Base-by-base conservation (phyloP, 2,888 invertebrate genomes). In the Drosophila monieri region DNA sequence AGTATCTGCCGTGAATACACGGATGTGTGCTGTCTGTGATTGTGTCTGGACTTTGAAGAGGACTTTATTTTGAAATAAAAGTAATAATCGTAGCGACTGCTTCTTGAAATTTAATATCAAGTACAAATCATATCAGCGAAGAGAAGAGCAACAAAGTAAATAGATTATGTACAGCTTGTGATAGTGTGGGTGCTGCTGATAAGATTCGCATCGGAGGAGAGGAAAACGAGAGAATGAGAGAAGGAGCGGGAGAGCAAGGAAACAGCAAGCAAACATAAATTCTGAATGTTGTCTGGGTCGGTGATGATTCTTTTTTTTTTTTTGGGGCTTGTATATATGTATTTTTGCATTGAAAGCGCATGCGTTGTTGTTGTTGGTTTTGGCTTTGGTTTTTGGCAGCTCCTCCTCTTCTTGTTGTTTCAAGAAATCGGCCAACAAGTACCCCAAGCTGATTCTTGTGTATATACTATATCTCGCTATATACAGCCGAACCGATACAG, bases 341-440 rank as follows among this genome's bases (percentile, higher is more conserved):
- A n/a, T n/a, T 39, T 58, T 51, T 64, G 51, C 60, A 64, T 51
- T 51, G 37, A 64, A 58, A 76, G 61, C 80, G 80, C 83, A 80
- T 80, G 80, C 80, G 51, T 71, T 64, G 47, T 73, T 68, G 47
- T 56, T 80, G 74, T 78, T 78, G 72, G 67, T 81, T 69, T 61
- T 68, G 73, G 54, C 30, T n/a, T n/a, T 43, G 18, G 12, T 23
- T 23, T n/a, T n/a, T 43, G 18, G 21, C 56, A 37, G 39, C 48
- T 21, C 25, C 32, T 30, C 23, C 30, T 30, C 4, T 30, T 32
- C 12, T 12, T 15, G 21, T 25, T 15, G 47, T 32, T 39, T 61
- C 21, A 76, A 74, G 68, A 76, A 80, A 68, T 65, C 74, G 66
- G 72, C 80, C 78, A 77, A 83, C 80, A 80, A 77, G 74, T 80